Base-by-base conservation (phyloP, 2,113 vertebrate species). In the Caloenas nicobarica region DNA sequence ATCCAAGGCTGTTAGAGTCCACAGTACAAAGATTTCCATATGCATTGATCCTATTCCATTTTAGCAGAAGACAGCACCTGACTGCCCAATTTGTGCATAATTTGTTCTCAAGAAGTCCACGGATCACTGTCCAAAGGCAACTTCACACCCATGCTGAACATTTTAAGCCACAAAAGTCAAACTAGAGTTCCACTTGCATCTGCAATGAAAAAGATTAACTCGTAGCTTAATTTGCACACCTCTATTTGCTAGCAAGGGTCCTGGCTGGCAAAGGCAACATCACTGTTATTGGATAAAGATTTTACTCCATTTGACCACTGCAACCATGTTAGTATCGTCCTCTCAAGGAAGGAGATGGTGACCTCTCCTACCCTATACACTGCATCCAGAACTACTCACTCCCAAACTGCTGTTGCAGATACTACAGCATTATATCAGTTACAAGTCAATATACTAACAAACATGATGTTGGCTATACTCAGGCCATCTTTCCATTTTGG, bases 361-460 rank as follows among this genome's bases (percentile, higher is more conserved):
- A 61, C 16, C 21, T 11, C 64, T 81, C 31, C 8, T 1, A 40
- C 1, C 13, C 33, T 9, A 4, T 7, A 38, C 26, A 16, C 4
- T 3, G 16, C 19, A 9, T 10, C 44, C n/a, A 73, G 10, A 44
- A 50, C 28, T 44, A 17, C 51, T 34, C 42, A 40, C 28, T 70
- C 29, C 40, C 28, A 12, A 77, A 34, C 17, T 7, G 22, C 44
- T 68, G 36, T 33, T 5, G 4, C 76, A 92, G 62, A 61, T 28
- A 15, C 66, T 25, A 5, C 29, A 16, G 17, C 38, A 17, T 10
- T 10, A 3, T 5, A 10, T 5, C 38, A 51, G 26, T 57, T 40
- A 6, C 4, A 33, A 66, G 11, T 2, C 1, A 0, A 5, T 8
- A 16, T 4, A 8, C 13, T n/a, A 54, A 29, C 58, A 61, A 58